These are phyloP conservation scores for Amphiprion percula DNA, from an alignment of 2,113 vertebrate species.

Conservation along the genomic window DNA sequence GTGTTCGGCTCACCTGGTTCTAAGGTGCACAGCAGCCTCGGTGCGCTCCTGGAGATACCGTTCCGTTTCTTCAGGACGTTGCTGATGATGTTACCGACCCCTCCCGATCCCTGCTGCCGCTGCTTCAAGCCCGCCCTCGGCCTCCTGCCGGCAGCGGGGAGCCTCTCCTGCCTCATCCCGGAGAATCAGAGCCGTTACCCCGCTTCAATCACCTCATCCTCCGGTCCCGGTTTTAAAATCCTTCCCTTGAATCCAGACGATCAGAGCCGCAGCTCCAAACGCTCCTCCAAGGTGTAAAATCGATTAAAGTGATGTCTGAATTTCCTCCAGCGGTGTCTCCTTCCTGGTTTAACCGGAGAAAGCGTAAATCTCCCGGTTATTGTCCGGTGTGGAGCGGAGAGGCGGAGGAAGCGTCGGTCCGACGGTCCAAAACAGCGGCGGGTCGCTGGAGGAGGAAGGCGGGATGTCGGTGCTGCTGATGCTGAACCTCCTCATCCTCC, in stretches of 20 bases:
- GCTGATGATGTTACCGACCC: slow-evolving; percentile 95
- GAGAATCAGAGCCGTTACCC: not conserved
- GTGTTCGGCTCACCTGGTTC: slow-evolving; percentile 90
- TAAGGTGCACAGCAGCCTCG: slow-evolving; percentile 95
- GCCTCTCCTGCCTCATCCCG: slow-evolving; percentile 91
- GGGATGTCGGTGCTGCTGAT: slow-evolving; percentile 26
- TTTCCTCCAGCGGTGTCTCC: slow-evolving; percentile 25
- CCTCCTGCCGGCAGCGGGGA: slow-evolving; percentile 85
- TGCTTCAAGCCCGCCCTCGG: slow-evolving; percentile 86
- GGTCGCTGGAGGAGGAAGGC: not conserved
- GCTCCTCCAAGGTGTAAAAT: not conserved
- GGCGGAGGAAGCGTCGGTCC: no score
- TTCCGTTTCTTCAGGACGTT: slow-evolving; percentile 95
- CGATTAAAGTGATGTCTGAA: slow-evolving; percentile 19
- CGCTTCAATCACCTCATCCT: slow-evolving; percentile 48
- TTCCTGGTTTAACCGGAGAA: not conserved
- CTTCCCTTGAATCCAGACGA: not conserved
- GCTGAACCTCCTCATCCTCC: slow-evolving; percentile 58
- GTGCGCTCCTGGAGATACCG: slow-evolving; percentile 95
- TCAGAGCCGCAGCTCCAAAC: not conserved
- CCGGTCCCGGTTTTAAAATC: not conserved
- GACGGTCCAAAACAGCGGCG: slow-evolving; percentile 3
- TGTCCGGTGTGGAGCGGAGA: not conserved
- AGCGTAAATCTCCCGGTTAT: not conserved
- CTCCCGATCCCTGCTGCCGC: slow-evolving; percentile 85